Evolutionary conservation across 2,797 vertebrate genomes (phyloP).

Genomic region (Diglossa cyanea): DNA sequence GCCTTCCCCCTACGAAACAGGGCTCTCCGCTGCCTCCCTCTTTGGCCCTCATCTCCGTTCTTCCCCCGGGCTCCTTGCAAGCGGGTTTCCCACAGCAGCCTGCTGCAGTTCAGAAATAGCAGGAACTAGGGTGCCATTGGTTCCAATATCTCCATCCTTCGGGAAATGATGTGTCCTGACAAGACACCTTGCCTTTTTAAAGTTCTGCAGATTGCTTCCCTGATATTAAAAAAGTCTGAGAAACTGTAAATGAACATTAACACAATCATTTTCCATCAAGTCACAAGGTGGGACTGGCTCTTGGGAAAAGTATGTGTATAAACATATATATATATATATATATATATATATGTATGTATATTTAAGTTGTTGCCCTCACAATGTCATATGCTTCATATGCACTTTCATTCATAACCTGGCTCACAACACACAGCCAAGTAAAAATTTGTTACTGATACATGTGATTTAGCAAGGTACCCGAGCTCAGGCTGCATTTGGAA

Average conservation of each 20-base stretch:
- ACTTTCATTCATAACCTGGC: background rate
- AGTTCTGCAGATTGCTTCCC: background rate
- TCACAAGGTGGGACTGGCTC: background rate
- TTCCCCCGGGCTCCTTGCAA: rapidly evolving
- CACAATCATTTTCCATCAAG: background rate
- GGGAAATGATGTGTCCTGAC: background rate
- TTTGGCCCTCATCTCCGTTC: too few relatives aligned
- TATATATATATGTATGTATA: too few relatives aligned
- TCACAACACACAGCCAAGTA: background rate
- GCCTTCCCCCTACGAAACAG: background rate
- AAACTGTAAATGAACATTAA: background rate
- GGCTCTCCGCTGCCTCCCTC: background rate
- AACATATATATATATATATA: too few relatives aligned
- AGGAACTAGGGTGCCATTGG: background rate
- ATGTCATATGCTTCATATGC: background rate
- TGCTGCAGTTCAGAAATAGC: rapidly evolving
- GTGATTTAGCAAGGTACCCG: background rate
- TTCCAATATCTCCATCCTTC: background rate
- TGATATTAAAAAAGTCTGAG: background rate
- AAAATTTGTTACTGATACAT: background rate
- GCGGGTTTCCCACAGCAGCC: background rate
- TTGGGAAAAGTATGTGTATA: rapidly evolving
- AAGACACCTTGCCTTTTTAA: background rate
- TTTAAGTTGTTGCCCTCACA: background rate
- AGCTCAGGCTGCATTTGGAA: background rate